A percentile compares a stretch with the other conserved stretches of the same genome.
These are phyloP conservation scores for Motacilla tschutschensis DNA, from an alignment of 2,113 vertebrate species.

Conservation along the genomic window DNA sequence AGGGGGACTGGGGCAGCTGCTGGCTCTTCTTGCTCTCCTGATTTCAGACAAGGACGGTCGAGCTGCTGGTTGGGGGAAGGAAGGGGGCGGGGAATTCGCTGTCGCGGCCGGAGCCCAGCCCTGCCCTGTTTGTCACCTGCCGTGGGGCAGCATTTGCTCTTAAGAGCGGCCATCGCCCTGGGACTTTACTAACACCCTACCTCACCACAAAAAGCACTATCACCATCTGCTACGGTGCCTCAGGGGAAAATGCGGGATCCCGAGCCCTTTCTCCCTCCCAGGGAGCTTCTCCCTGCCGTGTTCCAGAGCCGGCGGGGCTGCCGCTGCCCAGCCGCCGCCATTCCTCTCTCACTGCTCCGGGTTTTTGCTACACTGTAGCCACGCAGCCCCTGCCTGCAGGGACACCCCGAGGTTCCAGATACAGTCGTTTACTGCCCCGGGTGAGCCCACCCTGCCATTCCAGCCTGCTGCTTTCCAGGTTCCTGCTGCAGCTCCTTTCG, in stretches of 20 bases:
- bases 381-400: accelerated
- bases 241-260: neutral
- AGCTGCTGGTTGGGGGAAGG: neutral
- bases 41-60: too few relatives aligned
- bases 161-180: too few relatives aligned
- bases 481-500: neutral
- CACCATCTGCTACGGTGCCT: neutral
- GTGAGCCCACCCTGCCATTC: neutral
- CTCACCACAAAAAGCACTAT: neutral
- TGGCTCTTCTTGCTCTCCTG: too few relatives aligned
- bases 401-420: neutral
- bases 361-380: neutral
- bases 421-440: neutral
- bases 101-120: accelerated
- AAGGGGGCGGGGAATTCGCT: neutral
- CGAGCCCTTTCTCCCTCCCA: neutral
- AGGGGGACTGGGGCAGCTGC: neutral
- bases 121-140: too few relatives aligned
- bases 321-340: too few relatives aligned
- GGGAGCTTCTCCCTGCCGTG: neutral
- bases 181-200: neutral
- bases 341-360: too few relatives aligned
- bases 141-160: neutral
- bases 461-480: neutral
- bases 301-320: neutral